Conservation (phyloP, 2,113 vertebrate genomes). For the Ceyx cyanopectus region DNA sequence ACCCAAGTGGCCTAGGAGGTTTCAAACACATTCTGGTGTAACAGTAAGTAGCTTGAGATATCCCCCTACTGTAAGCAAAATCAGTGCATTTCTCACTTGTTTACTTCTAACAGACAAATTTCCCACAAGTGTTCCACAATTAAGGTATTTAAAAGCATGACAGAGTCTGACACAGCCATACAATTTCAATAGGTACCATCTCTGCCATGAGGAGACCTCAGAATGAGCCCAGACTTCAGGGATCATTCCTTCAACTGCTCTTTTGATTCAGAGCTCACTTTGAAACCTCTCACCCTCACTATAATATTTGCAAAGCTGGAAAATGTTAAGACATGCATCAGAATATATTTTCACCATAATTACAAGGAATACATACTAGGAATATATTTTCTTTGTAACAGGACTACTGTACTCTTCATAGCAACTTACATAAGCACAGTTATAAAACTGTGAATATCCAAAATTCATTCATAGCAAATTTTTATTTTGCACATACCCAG, state of each 20-base stretch:
- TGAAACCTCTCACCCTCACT: not conserved
- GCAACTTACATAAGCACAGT: not conserved
- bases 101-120: not conserved
- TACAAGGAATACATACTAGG: not conserved
- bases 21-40: not conserved
- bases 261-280: not conserved
- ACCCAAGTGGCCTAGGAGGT: rapidly evolving
- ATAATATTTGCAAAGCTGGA: not conserved
- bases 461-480: not conserved
- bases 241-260: not conserved
- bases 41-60: not conserved
- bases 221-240: too few species aligned
- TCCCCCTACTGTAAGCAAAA: not conserved
- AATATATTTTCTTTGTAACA: not conserved
- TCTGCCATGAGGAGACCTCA: not conserved
- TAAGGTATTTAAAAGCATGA: not conserved
- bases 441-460: not conserved
- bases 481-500: not conserved
- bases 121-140: not conserved
- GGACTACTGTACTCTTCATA: not conserved
- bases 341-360: not conserved
- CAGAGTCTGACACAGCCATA: not conserved
- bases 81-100: not conserved
- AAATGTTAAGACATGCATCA: not conserved
- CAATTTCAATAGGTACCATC: not conserved